phyloP scores from a whole-genome alignment of 1,140 invertebrate genomes.

The Nephotettix cincticeps region DNA sequence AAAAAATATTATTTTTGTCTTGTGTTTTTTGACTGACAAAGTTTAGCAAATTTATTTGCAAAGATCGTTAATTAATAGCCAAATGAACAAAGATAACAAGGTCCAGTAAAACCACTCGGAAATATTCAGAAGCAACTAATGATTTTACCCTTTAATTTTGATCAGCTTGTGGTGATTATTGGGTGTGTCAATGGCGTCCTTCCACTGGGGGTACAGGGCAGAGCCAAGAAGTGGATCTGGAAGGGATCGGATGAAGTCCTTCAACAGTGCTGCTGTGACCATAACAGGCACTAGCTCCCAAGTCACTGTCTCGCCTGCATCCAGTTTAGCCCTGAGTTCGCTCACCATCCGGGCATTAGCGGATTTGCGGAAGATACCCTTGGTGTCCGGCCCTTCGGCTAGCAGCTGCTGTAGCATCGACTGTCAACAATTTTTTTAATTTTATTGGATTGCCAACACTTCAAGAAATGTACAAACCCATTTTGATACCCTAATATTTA shows the following conservation, averaged over 20 bases:
- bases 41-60: no score
- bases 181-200: slow-evolving; percentile 56
- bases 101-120: no score
- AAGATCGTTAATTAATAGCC: no score
- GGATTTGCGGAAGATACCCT: slow-evolving; percentile 82
- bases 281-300: slow-evolving; percentile 62
- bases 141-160: slow-evolving; percentile 52
- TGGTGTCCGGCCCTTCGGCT: slow-evolving; percentile 73
- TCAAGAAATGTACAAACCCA: no score
- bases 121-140: no score
- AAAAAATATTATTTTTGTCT: no score
- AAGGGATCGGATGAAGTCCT: slow-evolving; percentile 80
- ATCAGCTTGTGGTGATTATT: slow-evolving; percentile 49
- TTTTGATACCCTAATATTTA: no score
- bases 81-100: no score
- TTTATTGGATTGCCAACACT: no score
- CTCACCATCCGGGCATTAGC: slow-evolving; percentile 75
- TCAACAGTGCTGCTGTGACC: slow-evolving; percentile 68
- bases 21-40: no score
- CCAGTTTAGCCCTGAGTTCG: slow-evolving; percentile 72
- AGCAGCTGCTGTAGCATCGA: slow-evolving; percentile 74
- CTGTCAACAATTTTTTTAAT: no score
- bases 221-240: slow-evolving; percentile 73
- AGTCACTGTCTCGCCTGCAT: slow-evolving; percentile 48
- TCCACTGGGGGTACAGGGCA: slow-evolving; percentile 62